phyloP scores from a whole-genome alignment of 2,888 invertebrate species.

The Cecidostiba fungosa region DNA sequence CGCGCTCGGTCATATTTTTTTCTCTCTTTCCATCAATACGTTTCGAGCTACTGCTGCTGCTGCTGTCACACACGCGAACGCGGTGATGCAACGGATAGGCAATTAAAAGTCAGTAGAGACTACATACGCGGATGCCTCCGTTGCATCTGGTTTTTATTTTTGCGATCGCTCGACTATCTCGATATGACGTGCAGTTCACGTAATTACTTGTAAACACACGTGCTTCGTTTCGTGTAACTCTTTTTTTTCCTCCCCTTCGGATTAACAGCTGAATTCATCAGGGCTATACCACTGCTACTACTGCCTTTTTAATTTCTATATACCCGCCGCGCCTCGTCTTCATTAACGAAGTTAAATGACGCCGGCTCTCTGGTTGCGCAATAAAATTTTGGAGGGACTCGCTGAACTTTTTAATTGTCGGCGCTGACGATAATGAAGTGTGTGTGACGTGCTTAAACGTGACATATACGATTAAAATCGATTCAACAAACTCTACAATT shows the following conservation, averaged over 20 bases:
- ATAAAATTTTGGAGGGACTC: not conserved
- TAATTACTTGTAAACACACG: conserved; percentile 40
- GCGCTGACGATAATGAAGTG: not conserved
- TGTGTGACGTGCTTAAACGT: not conserved
- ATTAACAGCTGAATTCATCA: conserved; percentile 27
- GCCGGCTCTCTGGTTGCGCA: not conserved
- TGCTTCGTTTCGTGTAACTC: not conserved
- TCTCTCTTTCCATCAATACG: not conserved
- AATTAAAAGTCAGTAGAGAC: conserved; percentile 59
- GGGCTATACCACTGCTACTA: not conserved
- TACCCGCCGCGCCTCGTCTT: too few relatives aligned
- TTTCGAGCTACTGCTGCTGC: not conserved
- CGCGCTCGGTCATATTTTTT: not conserved
- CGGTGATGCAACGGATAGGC: conserved; percentile 33
- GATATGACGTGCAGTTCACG: not conserved
- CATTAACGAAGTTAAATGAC: conserved; percentile 44
- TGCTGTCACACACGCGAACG: not conserved
- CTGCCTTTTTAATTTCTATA: not conserved
- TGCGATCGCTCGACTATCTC: conserved; percentile 59
- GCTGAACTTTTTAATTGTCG: conserved; percentile 25
- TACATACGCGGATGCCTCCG: conserved; percentile 42
- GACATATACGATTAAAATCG: not conserved
- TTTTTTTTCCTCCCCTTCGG: not conserved
- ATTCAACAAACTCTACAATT: not conserved
- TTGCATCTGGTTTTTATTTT: conserved; percentile 63